Evolutionary conservation across 2,888 invertebrate genomes (phyloP).

Genomic region (Phyto melanocephala): DNA sequence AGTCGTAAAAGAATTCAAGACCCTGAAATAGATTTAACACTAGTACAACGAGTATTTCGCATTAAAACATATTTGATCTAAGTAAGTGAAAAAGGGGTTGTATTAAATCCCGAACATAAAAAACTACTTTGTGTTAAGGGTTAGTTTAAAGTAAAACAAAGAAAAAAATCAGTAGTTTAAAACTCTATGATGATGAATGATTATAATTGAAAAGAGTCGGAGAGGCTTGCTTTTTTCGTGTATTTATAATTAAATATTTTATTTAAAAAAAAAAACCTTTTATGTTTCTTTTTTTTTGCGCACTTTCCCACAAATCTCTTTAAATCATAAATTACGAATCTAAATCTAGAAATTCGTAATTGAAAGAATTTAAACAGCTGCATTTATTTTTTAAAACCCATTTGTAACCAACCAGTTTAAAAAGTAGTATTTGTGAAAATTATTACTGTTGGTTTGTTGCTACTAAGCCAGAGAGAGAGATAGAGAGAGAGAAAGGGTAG

Average conservation of each 20-base stretch:
- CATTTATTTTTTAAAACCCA: conserved; percentile 28
- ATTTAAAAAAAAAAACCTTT: conserved; percentile 17
- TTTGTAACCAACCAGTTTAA: conserved; percentile 64
- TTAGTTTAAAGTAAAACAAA: conserved; percentile 16
- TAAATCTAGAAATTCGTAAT: conserved; percentile 44
- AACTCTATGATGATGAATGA: conserved; percentile 50
- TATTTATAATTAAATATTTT: conserved; percentile 53
- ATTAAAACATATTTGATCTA: conserved; percentile 24
- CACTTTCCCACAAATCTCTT: conserved; percentile 61
- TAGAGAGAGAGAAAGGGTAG: conserved; percentile 42
- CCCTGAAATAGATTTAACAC: conserved; percentile 11
- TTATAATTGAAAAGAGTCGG: conserved; percentile 2
- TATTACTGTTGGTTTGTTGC: neutral
- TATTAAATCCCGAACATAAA: conserved; percentile 46
- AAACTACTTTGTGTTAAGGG: conserved; percentile 13
- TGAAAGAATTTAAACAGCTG: conserved; percentile 61
- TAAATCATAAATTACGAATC: conserved; percentile 55
- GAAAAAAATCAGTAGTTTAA: conserved; percentile 26
- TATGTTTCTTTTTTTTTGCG: conserved; percentile 45
- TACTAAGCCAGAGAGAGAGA: neutral
- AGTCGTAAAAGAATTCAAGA: neutral
- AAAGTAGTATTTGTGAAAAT: conserved; percentile 48
- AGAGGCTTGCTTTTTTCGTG: conserved; percentile 4
- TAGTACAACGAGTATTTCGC: conserved; percentile 5
- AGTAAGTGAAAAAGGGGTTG: conserved; percentile 47